A percentile compares a stretch with the other conserved stretches of the same genome.
Evolutionary conservation across 2,113 vertebrate genomes (phyloP).

Genomic region (Ctenomys sociabilis): DNA sequence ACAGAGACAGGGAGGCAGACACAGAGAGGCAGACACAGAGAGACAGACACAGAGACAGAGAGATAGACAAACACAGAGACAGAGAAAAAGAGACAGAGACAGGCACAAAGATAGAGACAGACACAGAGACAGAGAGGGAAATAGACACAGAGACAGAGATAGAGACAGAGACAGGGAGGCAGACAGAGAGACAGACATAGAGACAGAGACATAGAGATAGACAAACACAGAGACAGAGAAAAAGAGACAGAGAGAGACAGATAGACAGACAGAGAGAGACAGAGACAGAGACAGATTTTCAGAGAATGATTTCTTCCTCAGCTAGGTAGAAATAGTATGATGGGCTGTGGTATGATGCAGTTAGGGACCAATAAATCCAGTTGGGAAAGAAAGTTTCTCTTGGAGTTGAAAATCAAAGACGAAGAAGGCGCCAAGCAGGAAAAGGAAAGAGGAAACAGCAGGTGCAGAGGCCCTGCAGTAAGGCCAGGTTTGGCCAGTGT

Average conservation of each 20-base stretch:
- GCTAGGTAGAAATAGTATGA: not conserved
- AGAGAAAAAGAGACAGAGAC: not conserved
- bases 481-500: not conserved
- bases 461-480: not conserved
- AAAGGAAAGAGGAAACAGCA: not conserved
- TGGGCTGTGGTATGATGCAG: accelerated
- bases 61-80: too few species aligned
- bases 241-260: too few species aligned
- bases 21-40: too few species aligned
- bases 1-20: not conserved
- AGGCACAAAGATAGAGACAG: not conserved
- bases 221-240: not conserved
- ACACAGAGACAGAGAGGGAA: not conserved
- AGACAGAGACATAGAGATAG: not conserved
- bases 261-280: not conserved
- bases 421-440: not conserved
- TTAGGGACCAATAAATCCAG: not conserved
- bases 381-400: not conserved
- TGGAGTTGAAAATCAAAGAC: not conserved
- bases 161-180: not conserved
- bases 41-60: not conserved
- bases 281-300: not conserved
- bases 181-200: not conserved
- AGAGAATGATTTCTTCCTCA: not conserved
- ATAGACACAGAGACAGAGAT: not conserved